Conservation (phyloP, 2,888 invertebrate genomes). For the Drosophila birchii region DNA sequence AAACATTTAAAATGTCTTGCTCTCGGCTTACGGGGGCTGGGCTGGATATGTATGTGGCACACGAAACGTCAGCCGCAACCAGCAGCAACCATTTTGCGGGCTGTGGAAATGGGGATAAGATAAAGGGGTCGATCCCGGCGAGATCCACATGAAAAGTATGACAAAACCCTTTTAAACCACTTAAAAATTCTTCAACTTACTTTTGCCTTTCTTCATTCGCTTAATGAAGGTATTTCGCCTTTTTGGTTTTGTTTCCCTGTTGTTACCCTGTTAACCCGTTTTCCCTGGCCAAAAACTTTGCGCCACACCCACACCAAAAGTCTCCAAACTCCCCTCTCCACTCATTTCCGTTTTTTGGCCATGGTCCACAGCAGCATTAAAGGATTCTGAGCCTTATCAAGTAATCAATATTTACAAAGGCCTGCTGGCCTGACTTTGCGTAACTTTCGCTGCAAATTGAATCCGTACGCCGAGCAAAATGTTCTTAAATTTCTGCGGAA, state of each 20-base stretch:
- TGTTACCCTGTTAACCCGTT: conserved; percentile 12
- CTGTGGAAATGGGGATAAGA: conserved; percentile 20
- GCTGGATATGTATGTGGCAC: conserved; percentile 44
- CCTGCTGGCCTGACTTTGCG: conserved; percentile 69
- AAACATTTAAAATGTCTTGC: conserved; percentile 81
- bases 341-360: conserved; percentile 63
- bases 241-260: conserved; percentile 60
- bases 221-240: conserved; percentile 81
- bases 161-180: conserved; percentile 81
- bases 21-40: conserved; percentile 59
- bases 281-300: conserved; percentile 56
- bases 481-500: conserved; percentile 61
- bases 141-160: conserved; percentile 74
- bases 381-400: conserved; percentile 73
- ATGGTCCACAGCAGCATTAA: conserved; percentile 63
- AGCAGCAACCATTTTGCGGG: conserved; percentile 67
- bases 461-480: conserved; percentile 38
- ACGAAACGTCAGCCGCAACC: conserved; percentile 53
- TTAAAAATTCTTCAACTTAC: conserved; percentile 80
- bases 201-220: conserved; percentile 80
- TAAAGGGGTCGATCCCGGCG: conserved; percentile 16
- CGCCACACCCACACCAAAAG: not conserved
- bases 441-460: conserved; percentile 47
- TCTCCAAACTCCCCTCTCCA: conserved; percentile 8
- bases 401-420: conserved; percentile 79